These are phyloP conservation scores for Planiliza haematocheilus DNA, from an alignment of 2,113 vertebrate genomes.

Conservation along the genomic window DNA sequence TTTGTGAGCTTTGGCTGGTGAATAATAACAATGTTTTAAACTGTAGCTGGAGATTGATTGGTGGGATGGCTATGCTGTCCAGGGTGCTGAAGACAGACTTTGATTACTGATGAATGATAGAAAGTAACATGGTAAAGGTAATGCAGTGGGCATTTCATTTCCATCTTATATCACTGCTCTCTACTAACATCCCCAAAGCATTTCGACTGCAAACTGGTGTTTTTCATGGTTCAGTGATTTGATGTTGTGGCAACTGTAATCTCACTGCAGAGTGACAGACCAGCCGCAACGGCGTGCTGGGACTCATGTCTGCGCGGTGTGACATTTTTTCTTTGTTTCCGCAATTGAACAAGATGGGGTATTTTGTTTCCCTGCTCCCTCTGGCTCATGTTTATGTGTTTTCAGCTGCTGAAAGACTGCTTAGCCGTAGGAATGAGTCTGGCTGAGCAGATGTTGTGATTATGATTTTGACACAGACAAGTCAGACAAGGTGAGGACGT, in stretches of 20 bases:
- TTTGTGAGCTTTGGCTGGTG: not conserved
- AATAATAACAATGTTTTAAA: not conserved
- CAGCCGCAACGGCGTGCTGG: not conserved
- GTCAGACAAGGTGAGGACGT: not conserved
- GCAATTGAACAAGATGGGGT: not conserved
- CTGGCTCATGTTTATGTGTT: slow-evolving; percentile 27
- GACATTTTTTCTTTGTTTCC: not conserved
- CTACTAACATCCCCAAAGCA: not conserved
- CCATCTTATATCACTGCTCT: too few relatives aligned
- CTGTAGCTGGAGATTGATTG: not conserved
- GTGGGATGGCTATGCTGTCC: slow-evolving; percentile 24
- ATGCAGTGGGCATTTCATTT: too few relatives aligned
- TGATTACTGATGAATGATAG: too few relatives aligned
- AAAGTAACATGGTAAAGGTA: too few relatives aligned
- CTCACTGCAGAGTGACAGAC: not conserved
- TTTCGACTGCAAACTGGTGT: not conserved
- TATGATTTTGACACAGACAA: slow-evolving; percentile 10
- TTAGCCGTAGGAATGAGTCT: not conserved
- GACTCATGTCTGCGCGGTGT: not conserved
- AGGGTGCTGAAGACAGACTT: slow-evolving; percentile 40
- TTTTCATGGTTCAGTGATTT: not conserved
- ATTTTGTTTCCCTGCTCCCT: slow-evolving; percentile 16
- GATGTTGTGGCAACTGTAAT: not conserved
- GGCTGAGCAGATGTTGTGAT: slow-evolving; percentile 28
- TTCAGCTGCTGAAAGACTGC: slow-evolving; percentile 24